phyloP scores from a whole-genome alignment of 2,888 invertebrate species.

The Athrips mouffetella region DNA sequence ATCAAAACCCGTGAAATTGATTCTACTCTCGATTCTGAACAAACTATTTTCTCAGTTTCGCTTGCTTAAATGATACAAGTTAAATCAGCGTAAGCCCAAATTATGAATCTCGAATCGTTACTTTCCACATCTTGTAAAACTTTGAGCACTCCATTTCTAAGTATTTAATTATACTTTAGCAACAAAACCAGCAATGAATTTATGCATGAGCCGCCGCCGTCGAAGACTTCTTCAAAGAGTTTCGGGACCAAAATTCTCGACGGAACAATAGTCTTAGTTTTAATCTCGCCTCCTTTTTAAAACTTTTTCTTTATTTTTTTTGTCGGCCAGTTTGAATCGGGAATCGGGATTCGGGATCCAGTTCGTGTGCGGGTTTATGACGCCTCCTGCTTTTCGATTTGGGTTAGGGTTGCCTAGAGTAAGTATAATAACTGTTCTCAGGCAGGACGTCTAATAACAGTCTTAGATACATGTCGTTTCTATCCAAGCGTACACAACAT shows the following conservation, averaged over 20 bases:
- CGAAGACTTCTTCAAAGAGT: constrained; percentile 51
- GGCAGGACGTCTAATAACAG: background rate
- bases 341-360: too few relatives aligned
- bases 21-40: too few relatives aligned
- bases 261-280: constrained; percentile 75
- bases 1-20: too few relatives aligned
- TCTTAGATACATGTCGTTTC: background rate
- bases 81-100: background rate
- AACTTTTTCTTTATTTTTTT: constrained; percentile 40
- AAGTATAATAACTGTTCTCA: background rate
- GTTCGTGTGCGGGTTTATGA: constrained; percentile 62
- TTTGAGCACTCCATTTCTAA: constrained; percentile 20
- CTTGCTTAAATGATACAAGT: too few relatives aligned
- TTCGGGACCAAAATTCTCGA: constrained; percentile 39
- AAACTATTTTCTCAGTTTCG: too few relatives aligned
- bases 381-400: constrained; percentile 34
- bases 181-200: constrained; percentile 70
- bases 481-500: too few relatives aligned
- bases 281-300: constrained; percentile 54
- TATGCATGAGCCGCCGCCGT: constrained; percentile 63
- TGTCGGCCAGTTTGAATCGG: constrained; percentile 35
- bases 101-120: background rate
- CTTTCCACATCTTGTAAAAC: background rate
- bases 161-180: constrained; percentile 64
- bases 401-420: constrained; percentile 13